Percentiles rank a stretch among this genome's conserved stretches.
Conservation (phyloP, 2,888 invertebrate species). For the Polydesmus complanatus region DNA sequence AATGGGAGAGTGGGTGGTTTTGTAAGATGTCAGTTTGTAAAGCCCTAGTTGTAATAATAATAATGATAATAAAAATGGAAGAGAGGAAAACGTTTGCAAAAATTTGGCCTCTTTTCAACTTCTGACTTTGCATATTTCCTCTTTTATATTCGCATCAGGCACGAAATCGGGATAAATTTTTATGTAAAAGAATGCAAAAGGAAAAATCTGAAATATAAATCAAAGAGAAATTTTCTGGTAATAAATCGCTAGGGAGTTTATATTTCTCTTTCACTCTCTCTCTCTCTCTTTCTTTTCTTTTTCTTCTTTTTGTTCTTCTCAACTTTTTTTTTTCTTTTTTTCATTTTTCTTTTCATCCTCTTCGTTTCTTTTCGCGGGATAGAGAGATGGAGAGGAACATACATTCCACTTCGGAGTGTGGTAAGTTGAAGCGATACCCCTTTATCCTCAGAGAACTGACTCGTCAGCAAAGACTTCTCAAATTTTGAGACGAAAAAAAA, state of each 20-base stretch:
- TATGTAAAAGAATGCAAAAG: background rate
- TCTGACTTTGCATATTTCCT: background rate
- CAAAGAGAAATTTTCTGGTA: background rate
- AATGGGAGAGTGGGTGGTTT: too few relatives aligned
- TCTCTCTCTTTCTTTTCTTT: too few relatives aligned
- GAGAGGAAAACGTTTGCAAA: background rate
- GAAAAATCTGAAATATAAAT: background rate
- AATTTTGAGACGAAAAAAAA: too few relatives aligned
- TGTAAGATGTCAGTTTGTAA: background rate
- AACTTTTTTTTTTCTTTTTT: too few relatives aligned
- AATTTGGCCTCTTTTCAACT: background rate
- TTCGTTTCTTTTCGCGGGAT: too few relatives aligned
- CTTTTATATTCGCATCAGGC: background rate
- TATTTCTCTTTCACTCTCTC: background rate
- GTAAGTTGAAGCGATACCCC: too few relatives aligned
- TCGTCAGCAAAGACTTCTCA: background rate
- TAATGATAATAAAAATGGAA: background rate
- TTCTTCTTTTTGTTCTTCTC: too few relatives aligned
- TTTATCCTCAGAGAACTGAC: too few relatives aligned
- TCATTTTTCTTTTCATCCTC: too few relatives aligned
- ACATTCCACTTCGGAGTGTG: too few relatives aligned
- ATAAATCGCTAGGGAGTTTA: background rate
- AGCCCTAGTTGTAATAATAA: background rate
- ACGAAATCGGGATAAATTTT: background rate
- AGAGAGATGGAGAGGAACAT: too few relatives aligned